A percentile compares a stretch with the other conserved stretches of the same genome.
phyloP scores from a whole-genome alignment of 1,140 invertebrate genomes.

The Diorhabda carinulata region DNA sequence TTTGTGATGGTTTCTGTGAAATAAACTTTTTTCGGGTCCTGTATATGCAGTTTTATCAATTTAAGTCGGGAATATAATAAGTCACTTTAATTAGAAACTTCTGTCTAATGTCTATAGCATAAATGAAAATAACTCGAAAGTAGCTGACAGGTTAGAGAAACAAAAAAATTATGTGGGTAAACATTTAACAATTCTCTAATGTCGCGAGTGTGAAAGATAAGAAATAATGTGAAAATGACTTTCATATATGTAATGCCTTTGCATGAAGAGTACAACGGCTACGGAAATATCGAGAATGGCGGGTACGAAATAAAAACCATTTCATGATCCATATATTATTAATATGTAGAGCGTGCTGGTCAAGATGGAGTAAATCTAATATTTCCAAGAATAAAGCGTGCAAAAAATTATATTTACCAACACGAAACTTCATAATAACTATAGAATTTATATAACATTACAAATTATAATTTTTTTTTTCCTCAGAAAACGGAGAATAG shows the following conservation, averaged over 20 bases:
- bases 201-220: not conserved
- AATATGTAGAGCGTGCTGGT: slow-evolving; percentile 15
- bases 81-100: too few relatives aligned
- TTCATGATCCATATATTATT: slow-evolving; percentile 6
- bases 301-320: slow-evolving; percentile 19
- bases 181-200: too few relatives aligned
- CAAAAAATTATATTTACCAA: slow-evolving; percentile 14
- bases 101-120: too few relatives aligned
- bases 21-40: too few relatives aligned
- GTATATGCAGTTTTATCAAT: too few relatives aligned
- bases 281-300: slow-evolving; percentile 43
- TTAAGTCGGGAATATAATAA: too few relatives aligned
- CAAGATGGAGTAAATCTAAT: slow-evolving; percentile 7
- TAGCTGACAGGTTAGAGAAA: too few relatives aligned
- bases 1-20: too few relatives aligned
- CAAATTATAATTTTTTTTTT: too few relatives aligned
- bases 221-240: slow-evolving; percentile 39
- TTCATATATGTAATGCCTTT: slow-evolving; percentile 47
- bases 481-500: too few relatives aligned
- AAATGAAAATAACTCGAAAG: too few relatives aligned
- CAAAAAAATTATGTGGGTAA: too few relatives aligned
- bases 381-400: slow-evolving; percentile 12
- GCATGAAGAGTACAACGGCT: slow-evolving; percentile 43
- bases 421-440: slow-evolving; percentile 13
- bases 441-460: not conserved